Conservation (phyloP, 1,140 invertebrate genomes). For the Bradysia coprophila region DNA sequence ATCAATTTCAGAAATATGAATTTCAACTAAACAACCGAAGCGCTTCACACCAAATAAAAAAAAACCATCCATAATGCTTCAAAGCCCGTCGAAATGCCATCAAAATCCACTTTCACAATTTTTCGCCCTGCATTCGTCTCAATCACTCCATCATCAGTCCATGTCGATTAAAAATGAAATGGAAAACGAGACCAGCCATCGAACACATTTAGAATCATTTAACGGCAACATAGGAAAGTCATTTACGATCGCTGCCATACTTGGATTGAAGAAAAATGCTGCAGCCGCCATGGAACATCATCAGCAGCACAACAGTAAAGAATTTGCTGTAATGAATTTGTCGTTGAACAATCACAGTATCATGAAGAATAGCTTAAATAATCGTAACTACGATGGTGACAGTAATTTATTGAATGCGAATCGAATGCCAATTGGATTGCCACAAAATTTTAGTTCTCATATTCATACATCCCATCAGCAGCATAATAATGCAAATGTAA, state of each 20-base stretch:
- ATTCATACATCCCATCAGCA: neutral
- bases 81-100: slow-evolving; percentile 25
- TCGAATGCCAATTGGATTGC: neutral
- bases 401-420: neutral
- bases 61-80: slow-evolving; percentile 11
- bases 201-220: slow-evolving; percentile 6
- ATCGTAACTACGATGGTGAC: neutral
- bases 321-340: slow-evolving; percentile 23
- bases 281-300: slow-evolving; percentile 8
- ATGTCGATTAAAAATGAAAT: neutral
- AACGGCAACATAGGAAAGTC: slow-evolving; percentile 28
- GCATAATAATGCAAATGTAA: neutral
- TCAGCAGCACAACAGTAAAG: slow-evolving; percentile 12
- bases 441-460: neutral
- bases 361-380: neutral
- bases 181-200: slow-evolving; percentile 5
- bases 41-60: too few species aligned
- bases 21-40: too few species aligned
- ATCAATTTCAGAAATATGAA: too few species aligned
- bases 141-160: slow-evolving; percentile 7
- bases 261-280: slow-evolving; percentile 35
- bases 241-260: slow-evolving; percentile 64
- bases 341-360: slow-evolving; percentile 13
- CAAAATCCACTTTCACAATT: slow-evolving; percentile 24
- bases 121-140: slow-evolving; percentile 21